These are phyloP conservation scores for Leucophenga varia DNA, from an alignment of 1,140 invertebrate genomes.

Conservation along the genomic window DNA sequence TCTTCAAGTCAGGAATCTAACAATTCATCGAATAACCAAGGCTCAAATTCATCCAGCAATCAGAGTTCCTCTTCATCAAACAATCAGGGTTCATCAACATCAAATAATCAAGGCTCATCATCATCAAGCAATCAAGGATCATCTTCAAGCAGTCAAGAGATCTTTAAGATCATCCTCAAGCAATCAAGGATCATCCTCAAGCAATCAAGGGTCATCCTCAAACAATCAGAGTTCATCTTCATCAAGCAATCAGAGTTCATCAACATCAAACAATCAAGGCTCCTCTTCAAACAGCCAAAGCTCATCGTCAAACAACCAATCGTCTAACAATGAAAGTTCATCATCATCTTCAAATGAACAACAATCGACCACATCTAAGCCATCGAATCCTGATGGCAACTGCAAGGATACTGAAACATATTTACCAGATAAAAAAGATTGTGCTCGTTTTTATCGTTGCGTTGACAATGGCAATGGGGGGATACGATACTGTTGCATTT, in stretches of 20 bases:
- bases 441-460: constrained; percentile 69
- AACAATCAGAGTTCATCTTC: constrained; percentile 9
- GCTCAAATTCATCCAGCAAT: constrained; percentile 14
- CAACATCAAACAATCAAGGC: constrained; percentile 1
- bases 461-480: constrained; percentile 61
- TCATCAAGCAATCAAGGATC: constrained; percentile 13
- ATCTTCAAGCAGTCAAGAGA: constrained; percentile 6
- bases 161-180: too few species aligned
- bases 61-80: constrained; percentile 18
- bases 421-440: constrained; percentile 53
- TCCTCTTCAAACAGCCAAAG: constrained; percentile 8
- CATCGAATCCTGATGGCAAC: constrained; percentile 55
- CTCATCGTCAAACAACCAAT: constrained; percentile 2
- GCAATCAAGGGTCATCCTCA: constrained; percentile 5
- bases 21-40: too few species aligned
- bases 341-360: not conserved
- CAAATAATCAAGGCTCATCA: constrained; percentile 16
- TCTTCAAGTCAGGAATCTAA: constrained; percentile 13
- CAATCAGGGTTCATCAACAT: constrained; percentile 20
- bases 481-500: constrained; percentile 62
- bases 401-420: constrained; percentile 65
- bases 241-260: constrained; percentile 1
- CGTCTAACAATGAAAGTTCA: constrained; percentile 1
- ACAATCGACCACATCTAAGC: constrained; percentile 27
- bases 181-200: constrained; percentile 11